A percentile compares a stretch with the other conserved stretches of the same genome.
These are phyloP conservation scores for Rhea pennata DNA, from an alignment of 2,113 vertebrate species.

Conservation along the genomic window DNA sequence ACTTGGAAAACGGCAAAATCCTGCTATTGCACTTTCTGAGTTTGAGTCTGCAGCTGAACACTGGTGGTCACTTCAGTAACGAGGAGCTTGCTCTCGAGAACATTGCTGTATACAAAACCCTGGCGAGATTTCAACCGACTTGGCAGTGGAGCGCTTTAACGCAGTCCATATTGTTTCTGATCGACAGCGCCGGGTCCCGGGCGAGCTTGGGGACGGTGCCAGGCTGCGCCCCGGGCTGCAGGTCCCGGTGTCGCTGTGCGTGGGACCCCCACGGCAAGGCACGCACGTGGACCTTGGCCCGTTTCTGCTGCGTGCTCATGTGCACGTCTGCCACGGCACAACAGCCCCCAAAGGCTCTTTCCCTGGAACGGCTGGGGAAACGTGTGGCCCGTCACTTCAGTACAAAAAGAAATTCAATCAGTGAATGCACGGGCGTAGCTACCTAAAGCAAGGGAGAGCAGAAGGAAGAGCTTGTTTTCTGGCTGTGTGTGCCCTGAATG, in stretches of 20 bases:
- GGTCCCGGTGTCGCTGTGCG: too few relatives aligned
- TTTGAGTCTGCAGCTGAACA: not conserved
- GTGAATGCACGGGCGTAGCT: accelerated
- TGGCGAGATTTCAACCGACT: not conserved
- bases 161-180: not conserved
- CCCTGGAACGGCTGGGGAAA: not conserved
- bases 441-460: not conserved
- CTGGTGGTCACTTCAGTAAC: slow-evolving; percentile 8
- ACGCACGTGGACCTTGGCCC: accelerated
- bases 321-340: not conserved
- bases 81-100: slow-evolving; percentile 42
- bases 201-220: accelerated
- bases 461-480: not conserved
- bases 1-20: not conserved
- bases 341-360: not conserved
- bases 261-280: accelerated
- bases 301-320: not conserved
- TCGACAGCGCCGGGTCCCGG: not conserved
- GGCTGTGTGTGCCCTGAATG: not conserved
- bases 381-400: accelerated
- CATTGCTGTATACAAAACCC: not conserved
- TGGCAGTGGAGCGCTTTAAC: not conserved
- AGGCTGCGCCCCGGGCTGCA: not conserved
- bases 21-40: not conserved
- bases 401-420: accelerated